These are phyloP conservation scores for Lutraria rhynchaena DNA, from an alignment of 1,140 invertebrate genomes.

Conservation along the genomic window DNA sequence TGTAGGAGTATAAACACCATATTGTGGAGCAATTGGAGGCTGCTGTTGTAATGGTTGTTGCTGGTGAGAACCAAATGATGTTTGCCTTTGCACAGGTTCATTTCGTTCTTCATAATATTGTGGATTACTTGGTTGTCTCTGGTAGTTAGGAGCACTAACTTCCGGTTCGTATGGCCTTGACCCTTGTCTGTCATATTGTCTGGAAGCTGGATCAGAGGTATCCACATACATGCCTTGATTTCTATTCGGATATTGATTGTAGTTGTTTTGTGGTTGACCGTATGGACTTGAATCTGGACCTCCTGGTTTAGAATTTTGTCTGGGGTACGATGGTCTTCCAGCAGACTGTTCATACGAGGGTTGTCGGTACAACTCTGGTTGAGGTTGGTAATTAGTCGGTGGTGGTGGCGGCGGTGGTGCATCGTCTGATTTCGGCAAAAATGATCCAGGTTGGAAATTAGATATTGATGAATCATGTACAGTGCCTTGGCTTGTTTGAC, in stretches of 20 bases:
- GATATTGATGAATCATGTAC: constrained; percentile 43
- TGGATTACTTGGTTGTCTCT: constrained; percentile 31
- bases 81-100: constrained; percentile 25
- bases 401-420: constrained; percentile 45
- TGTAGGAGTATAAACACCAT: constrained; percentile 22
- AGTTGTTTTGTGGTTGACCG: constrained; percentile 6
- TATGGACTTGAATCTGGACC: not conserved
- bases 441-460: constrained; percentile 32
- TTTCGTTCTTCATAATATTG: constrained; percentile 16
- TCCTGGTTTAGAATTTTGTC: constrained; percentile 60
- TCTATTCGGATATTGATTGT: constrained; percentile 20
- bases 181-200: constrained; percentile 38
- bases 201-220: constrained; percentile 6
- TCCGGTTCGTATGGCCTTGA: constrained; percentile 38
- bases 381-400: constrained; percentile 36
- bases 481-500: constrained; percentile 33
- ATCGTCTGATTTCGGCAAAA: constrained; percentile 39
- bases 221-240: constrained; percentile 18
- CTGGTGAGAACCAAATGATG: constrained; percentile 35
- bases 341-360: constrained; percentile 33
- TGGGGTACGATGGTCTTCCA: constrained; percentile 50
- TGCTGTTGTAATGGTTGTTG: constrained; percentile 1
- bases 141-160: constrained; percentile 14
- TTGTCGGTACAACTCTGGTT: constrained; percentile 35
- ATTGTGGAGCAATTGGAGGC: constrained; percentile 26